Evolutionary conservation across 1,140 invertebrate genomes (phyloP), one percentile per base, ranked within the genome.

Genomic region (Eriosoma lanigerum): DNA sequence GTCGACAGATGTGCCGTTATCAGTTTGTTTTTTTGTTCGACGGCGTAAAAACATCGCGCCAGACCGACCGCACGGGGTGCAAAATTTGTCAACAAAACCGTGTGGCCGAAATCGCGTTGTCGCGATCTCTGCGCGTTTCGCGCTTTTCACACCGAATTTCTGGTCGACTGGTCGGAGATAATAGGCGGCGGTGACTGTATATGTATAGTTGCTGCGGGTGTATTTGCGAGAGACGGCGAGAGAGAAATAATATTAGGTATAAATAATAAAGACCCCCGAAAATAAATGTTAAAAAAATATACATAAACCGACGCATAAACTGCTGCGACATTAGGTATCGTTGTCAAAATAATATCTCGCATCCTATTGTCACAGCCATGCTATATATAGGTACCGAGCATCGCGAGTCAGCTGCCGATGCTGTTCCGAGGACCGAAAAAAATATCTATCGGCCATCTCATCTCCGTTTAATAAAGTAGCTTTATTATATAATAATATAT

Each of bases 81-180:
- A 56, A 78, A 78, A 78, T 78, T 78, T 78, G 75, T 78, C 75
- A 78, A 78, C 75, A 78, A 78, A 78, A 78, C 75, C 75, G 75
- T 78, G 75, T 5, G 24, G 66, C 26, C 46, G n/a, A 38, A 29
- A 38, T 44, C 66, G 38, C 19, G 26, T 44, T 10, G 19, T 66
- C 62, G 32, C 12, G 46, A 75, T 75, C 38, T 56, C n/a, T 56
- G 72, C 8, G 52, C 6, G 52, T 8, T 19, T 56, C 54, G 38
- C 52, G 54, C 32, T 60, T 76, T 60, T 76, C 75, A 78, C 56
- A 58, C 73, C 29, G 75, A 78, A 78, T 78, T 78, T 78, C 75
- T 78, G 75, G 75, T 78, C 75, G 75, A 78, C 38, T 48, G 75
- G 56, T 46, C 75, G 3, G 17, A 13, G 32, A 62, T 32, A 76